phyloP scores from a whole-genome alignment of 2,113 vertebrate genomes.

The Gallinago paraguaiae region DNA sequence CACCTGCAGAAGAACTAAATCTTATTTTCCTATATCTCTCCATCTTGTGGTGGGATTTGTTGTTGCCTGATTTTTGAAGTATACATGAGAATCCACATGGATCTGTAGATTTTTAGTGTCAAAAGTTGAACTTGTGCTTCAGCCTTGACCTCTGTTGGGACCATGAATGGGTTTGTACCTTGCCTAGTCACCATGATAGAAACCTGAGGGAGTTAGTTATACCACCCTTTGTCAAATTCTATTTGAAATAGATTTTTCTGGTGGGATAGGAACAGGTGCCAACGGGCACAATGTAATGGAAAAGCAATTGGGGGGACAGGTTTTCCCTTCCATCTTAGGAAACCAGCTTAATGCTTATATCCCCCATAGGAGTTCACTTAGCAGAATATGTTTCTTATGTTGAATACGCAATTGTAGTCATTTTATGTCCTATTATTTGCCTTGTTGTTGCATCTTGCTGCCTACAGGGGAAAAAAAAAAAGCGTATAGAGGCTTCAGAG shows the following conservation, averaged over 20 bases:
- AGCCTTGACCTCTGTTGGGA: neutral
- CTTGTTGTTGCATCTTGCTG: neutral
- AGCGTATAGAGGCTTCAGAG: accelerated
- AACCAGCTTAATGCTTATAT: neutral
- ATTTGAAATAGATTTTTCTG: neutral
- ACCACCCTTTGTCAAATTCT: too few species aligned
- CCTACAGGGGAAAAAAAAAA: neutral
- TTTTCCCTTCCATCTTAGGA: neutral
- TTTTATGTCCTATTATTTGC: neutral
- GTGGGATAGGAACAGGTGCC: neutral
- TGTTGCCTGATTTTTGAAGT: neutral
- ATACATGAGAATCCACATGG: accelerated
- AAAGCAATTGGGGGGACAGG: neutral
- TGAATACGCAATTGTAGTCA: neutral
- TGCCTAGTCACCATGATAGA: neutral
- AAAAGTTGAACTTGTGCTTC: neutral
- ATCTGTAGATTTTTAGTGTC: neutral
- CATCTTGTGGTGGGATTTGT: neutral
- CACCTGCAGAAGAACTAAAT: neutral
- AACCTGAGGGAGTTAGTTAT: neutral
- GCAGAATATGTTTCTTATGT: neutral
- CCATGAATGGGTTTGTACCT: neutral
- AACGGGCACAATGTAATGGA: accelerated
- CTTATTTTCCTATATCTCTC: accelerated
- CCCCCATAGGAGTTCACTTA: accelerated